A percentile compares a stretch with the other conserved stretches of the same genome.
Evolutionary conservation across 2,888 invertebrate species (phyloP).

Genomic region (Ceraclea dissimilis): DNA sequence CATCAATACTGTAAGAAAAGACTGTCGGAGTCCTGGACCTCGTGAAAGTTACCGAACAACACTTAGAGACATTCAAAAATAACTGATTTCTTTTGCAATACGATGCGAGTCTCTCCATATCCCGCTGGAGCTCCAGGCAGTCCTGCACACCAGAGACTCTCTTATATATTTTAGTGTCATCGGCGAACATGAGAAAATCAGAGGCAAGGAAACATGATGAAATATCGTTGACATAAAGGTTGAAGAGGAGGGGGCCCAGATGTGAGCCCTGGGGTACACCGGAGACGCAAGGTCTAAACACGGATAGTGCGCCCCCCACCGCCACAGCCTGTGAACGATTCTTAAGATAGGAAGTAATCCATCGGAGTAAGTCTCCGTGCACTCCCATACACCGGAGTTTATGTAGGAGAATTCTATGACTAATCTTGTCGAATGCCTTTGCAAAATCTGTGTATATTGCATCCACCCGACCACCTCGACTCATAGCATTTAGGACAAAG

Average conservation of each 20-base stretch:
- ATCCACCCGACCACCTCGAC: not conserved
- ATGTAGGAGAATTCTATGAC: not conserved
- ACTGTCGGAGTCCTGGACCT: too few relatives aligned
- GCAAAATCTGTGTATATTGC: not conserved
- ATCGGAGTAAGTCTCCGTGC: not conserved
- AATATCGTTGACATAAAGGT: not conserved
- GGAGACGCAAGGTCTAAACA: not conserved
- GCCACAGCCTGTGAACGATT: not conserved
- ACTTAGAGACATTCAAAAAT: not conserved
- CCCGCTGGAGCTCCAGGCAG: slow-evolving; percentile 71
- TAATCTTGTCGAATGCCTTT: not conserved
- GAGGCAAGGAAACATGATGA: not conserved
- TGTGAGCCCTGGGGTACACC: not conserved
- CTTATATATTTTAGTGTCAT: not conserved
- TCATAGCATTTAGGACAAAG: not conserved
- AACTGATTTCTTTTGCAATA: not conserved
- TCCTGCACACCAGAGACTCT: slow-evolving; percentile 60
- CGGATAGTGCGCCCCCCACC: not conserved
- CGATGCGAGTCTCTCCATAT: not conserved
- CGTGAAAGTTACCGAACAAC: too few relatives aligned
- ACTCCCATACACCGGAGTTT: not conserved
- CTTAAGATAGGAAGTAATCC: not conserved
- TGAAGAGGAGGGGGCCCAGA: not conserved
- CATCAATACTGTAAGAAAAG: too few relatives aligned
- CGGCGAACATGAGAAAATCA: not conserved